Percentiles rank a stretch among this genome's conserved stretches.
phyloP scores from a whole-genome alignment of 1,140 invertebrate species.

The Watersipora subatra region DNA sequence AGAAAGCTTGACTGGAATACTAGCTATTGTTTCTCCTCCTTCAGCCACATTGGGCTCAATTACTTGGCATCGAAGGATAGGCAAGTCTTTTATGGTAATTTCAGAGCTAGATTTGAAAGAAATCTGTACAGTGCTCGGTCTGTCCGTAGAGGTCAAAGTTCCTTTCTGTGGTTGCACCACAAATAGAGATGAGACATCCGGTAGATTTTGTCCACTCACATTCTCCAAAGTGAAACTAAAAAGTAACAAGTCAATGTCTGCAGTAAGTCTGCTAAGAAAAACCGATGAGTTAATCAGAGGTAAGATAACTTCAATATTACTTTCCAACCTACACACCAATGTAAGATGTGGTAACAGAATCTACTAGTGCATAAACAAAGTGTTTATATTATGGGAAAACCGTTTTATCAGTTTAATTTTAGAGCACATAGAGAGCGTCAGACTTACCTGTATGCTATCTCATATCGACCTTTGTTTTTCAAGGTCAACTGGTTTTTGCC shows the following conservation, averaged over 20 bases:
- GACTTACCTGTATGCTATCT: constrained; percentile 35
- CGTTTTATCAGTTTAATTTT: too few relatives aligned
- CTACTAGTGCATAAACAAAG: too few relatives aligned
- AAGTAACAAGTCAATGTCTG: background rate
- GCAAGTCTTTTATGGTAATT: constrained; percentile 30
- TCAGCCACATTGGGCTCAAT: constrained; percentile 35
- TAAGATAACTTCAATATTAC: background rate
- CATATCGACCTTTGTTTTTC: constrained; percentile 43
- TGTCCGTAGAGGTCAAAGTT: constrained; percentile 25
- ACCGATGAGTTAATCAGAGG: background rate
- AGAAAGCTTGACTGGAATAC: constrained; percentile 39
- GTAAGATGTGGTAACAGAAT: too few relatives aligned
- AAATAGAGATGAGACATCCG: constrained; percentile 27
- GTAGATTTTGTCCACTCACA: constrained; percentile 17
- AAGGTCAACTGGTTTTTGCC: constrained; percentile 33
- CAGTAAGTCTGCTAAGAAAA: background rate
- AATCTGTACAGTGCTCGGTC: constrained; percentile 31
- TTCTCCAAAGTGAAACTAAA: constrained; percentile 33
- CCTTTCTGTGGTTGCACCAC: constrained; percentile 28
- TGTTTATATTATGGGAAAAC: too few relatives aligned
- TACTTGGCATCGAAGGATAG: constrained; percentile 36
- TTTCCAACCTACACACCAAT: too few relatives aligned
- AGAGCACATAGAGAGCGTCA: too few relatives aligned
- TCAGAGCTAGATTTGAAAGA: constrained; percentile 34
- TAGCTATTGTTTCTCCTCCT: constrained; percentile 34